Evolutionary conservation across 2,888 invertebrate genomes (phyloP), one percentile per base, ranked within the genome.

Genomic region (Fabriciana adippe): DNA sequence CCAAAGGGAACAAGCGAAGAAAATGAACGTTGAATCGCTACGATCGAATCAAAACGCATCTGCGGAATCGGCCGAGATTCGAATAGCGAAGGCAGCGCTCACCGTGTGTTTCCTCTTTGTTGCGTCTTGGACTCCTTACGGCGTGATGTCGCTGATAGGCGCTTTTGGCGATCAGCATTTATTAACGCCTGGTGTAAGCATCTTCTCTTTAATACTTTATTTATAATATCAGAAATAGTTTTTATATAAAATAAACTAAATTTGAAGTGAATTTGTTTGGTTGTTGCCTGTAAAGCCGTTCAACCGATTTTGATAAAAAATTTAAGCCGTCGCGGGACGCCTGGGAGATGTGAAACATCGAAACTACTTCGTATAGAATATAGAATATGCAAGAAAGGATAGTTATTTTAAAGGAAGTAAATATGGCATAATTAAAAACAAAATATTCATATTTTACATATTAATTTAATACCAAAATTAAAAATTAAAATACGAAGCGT

Each of bases 121-220:
- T 21, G 94, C 96, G 2, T 96, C 97, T 0, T 98, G 98, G 98
- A 97, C 97, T 4, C 98, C 98, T 0, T 98, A 98, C 80, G 97
- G 97, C 0, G 94, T 97, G 0, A 94, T 94, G 78, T 95, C 98
- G 0, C 90, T 97, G 67, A 97, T 96, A 74, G 97, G 97, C 3
- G 96, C 96, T 2, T 97, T 96, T 79, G 97, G 97, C 21, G 95
- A 97, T 84, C 94, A 94, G 81, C 91, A 93, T 62, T 84, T 96
- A 2, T 87, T 96, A 6, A 96, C 96, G 0, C 96, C 96, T 0
- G 95, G 94, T 77, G 94, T 94, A 83, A 81, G 76, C 74, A 54
- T 31, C 26, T 47, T 55, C 8, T 26, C 3, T 13, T 2, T 18
- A 18, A 18, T 18, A 18, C 18, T 18, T 26, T 26, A 26, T 26